Base-by-base conservation (phyloP, 2,797 vertebrate genomes). In the Synanceia verrucosa region DNA sequence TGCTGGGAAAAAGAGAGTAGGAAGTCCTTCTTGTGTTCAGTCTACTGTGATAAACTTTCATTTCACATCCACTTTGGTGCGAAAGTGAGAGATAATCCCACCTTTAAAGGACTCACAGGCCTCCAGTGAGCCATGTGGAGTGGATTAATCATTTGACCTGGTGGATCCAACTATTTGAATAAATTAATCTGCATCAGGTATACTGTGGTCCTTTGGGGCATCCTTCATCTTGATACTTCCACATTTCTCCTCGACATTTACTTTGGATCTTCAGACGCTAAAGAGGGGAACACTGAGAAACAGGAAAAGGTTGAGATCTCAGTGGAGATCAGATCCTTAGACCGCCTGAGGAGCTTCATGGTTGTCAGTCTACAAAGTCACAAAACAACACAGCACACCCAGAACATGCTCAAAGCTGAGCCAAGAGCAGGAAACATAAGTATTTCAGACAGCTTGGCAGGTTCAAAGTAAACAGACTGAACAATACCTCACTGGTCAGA, bases 301-400 rank as follows among this genome's bases (percentile, higher is more conserved):
- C 81, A 86, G 88, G 83, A 86, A 86, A 62, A 4, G n/a, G 41
- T 43, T 63, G 9, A 5, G 50, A 64, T 78, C 65, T 63, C 16
- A 28, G 29, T 44, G 9, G 56, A 79, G 79, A 85, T 86, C 19
- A 65, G 43, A 83, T 80, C 72, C 29, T 18, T 9, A 33, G 68
- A 68, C 58, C 70, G n/a, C 77, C 76, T 29, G 48, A 19, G 73
- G 82, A 71, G 52, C 48, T 26, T 47, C 50, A 41, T 57, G 47
- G 60, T 71, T 81, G 58, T 78, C 50, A n/a, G 43, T 5, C 43
- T 24, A 4, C 33, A 65, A 37, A 57, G 13, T 31, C 21, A 56
- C 37, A 41, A 1, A 39, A 70, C 43, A 65, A 12, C 23, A 4
- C 50, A 34, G 62, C 10, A 53, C 3, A 3, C 26, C 31, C 21